These are phyloP conservation scores for Lagocephalus sceleratus DNA, from an alignment of 2,797 vertebrate genomes.

Conservation along the genomic window DNA sequence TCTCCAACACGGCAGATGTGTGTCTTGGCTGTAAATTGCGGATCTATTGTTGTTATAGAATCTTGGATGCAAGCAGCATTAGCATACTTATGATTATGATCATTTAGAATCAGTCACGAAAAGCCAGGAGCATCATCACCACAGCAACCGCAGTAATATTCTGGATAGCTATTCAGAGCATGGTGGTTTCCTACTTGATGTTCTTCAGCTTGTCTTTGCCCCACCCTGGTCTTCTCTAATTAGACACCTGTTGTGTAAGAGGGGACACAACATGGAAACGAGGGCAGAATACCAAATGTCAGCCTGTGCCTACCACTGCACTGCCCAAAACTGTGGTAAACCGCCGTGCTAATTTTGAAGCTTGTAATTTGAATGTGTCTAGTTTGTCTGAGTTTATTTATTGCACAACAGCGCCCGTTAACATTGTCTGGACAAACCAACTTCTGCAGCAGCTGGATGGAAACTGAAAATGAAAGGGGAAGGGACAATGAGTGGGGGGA, in stretches of 20 bases:
- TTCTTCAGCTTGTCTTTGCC: slow-evolving; percentile 37
- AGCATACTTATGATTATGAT: slow-evolving; percentile 30
- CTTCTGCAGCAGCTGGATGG: slow-evolving; percentile 12
- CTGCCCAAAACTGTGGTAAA: slow-evolving; percentile 54
- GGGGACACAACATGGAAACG: slow-evolving; percentile 31
- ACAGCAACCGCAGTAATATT: slow-evolving; percentile 48
- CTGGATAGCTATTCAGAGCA: slow-evolving; percentile 36
- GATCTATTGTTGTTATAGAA: slow-evolving; percentile 21
- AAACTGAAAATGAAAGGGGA: slow-evolving; percentile 38
- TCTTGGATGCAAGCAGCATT: slow-evolving; percentile 29
- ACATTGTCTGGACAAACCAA: slow-evolving; percentile 38
- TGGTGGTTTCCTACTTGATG: slow-evolving; percentile 51
- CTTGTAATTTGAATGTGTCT: slow-evolving; percentile 66
- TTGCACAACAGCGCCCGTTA: slow-evolving; percentile 38
- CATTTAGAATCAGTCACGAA: slow-evolving; percentile 32
- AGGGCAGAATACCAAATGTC: slow-evolving; percentile 21
- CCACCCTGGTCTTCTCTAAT: slow-evolving; percentile 66
- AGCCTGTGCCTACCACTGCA: slow-evolving; percentile 42
- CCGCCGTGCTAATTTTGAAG: slow-evolving; percentile 61
- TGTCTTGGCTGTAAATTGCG: slow-evolving; percentile 20
- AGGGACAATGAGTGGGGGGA: slow-evolving; percentile 14
- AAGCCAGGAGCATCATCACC: slow-evolving; percentile 28
- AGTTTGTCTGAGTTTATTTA: slow-evolving; percentile 63
- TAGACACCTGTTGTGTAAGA: slow-evolving; percentile 67
- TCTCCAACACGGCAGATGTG: slow-evolving; percentile 3